Percentiles rank a stretch among this genome's conserved stretches.
Evolutionary conservation across 2,888 invertebrate genomes (phyloP).

Genomic region (Oconnorella tubifera): DNA sequence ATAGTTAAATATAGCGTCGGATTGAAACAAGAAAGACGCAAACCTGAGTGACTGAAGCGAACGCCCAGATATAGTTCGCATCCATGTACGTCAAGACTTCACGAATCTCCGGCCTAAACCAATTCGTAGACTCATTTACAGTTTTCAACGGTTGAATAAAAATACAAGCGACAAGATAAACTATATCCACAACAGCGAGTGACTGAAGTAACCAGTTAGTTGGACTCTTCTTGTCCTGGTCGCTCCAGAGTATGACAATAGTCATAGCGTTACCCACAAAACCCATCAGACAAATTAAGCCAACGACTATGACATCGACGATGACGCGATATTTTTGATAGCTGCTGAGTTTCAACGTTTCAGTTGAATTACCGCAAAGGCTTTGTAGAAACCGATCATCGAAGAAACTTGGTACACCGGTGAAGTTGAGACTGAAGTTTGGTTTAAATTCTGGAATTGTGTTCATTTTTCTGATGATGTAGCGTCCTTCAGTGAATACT

Average conservation of each 20-base stretch:
- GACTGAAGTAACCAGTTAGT: slow-evolving; percentile 37
- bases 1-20: too few species aligned
- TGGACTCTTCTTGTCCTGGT: slow-evolving; percentile 33
- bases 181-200: slow-evolving; percentile 34
- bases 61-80: slow-evolving; percentile 31
- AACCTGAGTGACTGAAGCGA: slow-evolving; percentile 29
- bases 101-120: slow-evolving; percentile 24
- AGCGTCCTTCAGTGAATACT: too few species aligned
- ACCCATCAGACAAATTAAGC: slow-evolving; percentile 16
- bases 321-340: slow-evolving; percentile 5
- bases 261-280: slow-evolving; percentile 28
- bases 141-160: slow-evolving; percentile 33
- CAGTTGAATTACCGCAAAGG: too few species aligned
- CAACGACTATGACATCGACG: slow-evolving; percentile 18
- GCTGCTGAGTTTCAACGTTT: neutral
- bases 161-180: slow-evolving; percentile 35
- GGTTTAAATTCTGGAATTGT: too few species aligned
- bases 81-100: slow-evolving; percentile 17
- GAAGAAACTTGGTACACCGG: too few species aligned
- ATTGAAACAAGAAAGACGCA: too few species aligned
- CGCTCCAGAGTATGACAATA: slow-evolving; percentile 30
- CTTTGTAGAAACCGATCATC: too few species aligned
- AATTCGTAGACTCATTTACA: slow-evolving; percentile 29
- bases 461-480: too few species aligned
- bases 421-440: too few species aligned